Base-by-base conservation (phyloP, 64 coral and sea anemone species). In the Hydrozoanthus tunicans region DNA sequence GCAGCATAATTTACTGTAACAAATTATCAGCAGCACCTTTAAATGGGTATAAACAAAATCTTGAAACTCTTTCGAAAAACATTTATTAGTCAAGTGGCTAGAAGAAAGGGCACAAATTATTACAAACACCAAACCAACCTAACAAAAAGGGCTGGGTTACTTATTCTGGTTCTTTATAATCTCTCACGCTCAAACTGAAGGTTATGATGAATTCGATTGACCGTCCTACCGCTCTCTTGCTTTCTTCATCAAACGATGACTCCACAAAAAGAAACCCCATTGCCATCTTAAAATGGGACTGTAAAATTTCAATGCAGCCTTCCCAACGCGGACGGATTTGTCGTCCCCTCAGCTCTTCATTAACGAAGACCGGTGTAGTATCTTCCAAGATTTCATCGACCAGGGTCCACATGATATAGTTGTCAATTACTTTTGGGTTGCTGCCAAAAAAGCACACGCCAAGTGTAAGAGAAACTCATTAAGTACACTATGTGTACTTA, bases 241-340 rank as follows among this genome's bases (percentile, higher is more conserved):
- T 84, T 52, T 76, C 27, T 72, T 93, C 80, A 13, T 90, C 79
- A 56, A 95, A 95, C 13, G 86, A 71, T 10, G 20, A 70, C 6
- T 95, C 94, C 32, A 95, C 91, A 70, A 85, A 95, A 79, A 95
- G 62, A 56, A 93, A 85, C 15, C 94, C 94, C 7, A 93, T 64
- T 0, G 94, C 66, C 94, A 95, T 95, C 56, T 65, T 60, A 66
- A 95, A 58, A 0, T 73, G 62, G 56, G 78, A n/a, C 3, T 86
- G 62, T 91, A 93, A 93, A 68, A 9, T 53, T 8, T 6, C 3
- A 66, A 95, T 72, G 72, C 94, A 95, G 5, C 58, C 58, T 59
- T 90, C 72, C 94, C 79, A 93, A 20, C 94, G 94, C 6, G 68
- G 7, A 7, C 8, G 4, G 1, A 79, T 86, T 7, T 6, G 65